phyloP scores from a whole-genome alignment of 2,888 invertebrate genomes.

The Calameuta pallipes region DNA sequence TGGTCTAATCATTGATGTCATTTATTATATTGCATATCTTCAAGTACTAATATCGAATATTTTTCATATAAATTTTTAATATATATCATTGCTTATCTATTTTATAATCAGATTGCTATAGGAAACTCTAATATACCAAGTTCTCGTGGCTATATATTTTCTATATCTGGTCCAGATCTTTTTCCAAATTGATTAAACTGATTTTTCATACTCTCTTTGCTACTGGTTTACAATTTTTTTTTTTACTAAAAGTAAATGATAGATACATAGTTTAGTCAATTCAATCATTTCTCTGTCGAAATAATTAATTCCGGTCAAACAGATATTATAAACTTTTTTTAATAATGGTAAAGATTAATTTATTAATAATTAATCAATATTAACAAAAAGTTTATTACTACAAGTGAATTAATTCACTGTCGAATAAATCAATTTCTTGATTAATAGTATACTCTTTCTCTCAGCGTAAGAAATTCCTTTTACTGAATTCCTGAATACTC shows the following conservation, averaged over 20 bases:
- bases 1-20: too few relatives aligned
- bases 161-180: not conserved
- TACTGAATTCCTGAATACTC: not conserved
- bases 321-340: not conserved
- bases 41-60: too few relatives aligned
- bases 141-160: too few relatives aligned
- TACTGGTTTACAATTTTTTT: not conserved
- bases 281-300: not conserved
- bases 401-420: not conserved
- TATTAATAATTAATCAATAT: not conserved
- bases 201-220: not conserved
- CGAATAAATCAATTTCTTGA: not conserved
- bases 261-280: not conserved
- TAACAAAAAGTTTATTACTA: not conserved
- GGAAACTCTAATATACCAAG: too few relatives aligned
- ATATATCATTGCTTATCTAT: not conserved
- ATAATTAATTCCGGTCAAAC: not conserved
- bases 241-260: not conserved
- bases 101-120: not conserved
- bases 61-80: too few relatives aligned
- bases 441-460: not conserved
- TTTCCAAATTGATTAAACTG: not conserved
- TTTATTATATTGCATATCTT: too few relatives aligned
- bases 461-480: not conserved
- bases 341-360: not conserved